A percentile compares a stretch with the other conserved stretches of the same genome.
phyloP scores from a whole-genome alignment of 2,888 invertebrate species.

The Malachius bipustulatus region DNA sequence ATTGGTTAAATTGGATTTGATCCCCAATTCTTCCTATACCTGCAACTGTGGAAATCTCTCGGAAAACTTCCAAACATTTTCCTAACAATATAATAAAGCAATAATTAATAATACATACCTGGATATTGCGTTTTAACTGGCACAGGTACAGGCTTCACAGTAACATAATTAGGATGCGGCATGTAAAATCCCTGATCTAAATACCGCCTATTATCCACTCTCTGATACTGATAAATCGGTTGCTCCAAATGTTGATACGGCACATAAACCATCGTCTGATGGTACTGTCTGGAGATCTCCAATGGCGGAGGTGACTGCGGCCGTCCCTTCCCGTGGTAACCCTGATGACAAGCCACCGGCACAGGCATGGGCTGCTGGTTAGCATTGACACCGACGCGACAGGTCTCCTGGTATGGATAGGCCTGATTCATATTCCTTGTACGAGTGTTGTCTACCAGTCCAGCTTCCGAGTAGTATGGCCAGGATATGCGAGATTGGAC shows the following conservation, averaged over 20 bases:
- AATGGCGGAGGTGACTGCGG: slow-evolving; percentile 62
- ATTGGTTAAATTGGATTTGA: too few species aligned
- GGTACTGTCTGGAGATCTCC: slow-evolving; percentile 44
- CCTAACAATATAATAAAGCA: too few species aligned
- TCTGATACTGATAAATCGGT: slow-evolving; percentile 30
- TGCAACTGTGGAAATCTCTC: too few species aligned
- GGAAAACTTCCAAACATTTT: too few species aligned
- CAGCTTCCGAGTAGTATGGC: slow-evolving; percentile 55
- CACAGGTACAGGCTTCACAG: too few species aligned
- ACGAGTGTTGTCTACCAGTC: slow-evolving; percentile 32
- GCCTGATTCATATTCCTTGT: slow-evolving; percentile 27
- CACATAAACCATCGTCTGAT: slow-evolving; percentile 56
- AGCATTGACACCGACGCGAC: slow-evolving; percentile 28
- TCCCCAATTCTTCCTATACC: too few species aligned
- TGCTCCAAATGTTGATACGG: slow-evolving; percentile 48
- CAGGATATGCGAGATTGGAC: slow-evolving; percentile 42
- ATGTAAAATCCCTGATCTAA: too few species aligned
- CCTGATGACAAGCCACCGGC: too few species aligned
- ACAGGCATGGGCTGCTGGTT: slow-evolving; percentile 29
- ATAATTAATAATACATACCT: too few species aligned
- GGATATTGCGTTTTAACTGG: too few species aligned
- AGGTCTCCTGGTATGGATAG: slow-evolving; percentile 34
- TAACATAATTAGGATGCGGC: too few species aligned
- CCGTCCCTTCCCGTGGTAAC: slow-evolving; percentile 42
- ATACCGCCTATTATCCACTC: too few species aligned